Evolutionary conservation across 2,113 vertebrate genomes (phyloP).

Genomic region (Brevimyrus niger): DNA sequence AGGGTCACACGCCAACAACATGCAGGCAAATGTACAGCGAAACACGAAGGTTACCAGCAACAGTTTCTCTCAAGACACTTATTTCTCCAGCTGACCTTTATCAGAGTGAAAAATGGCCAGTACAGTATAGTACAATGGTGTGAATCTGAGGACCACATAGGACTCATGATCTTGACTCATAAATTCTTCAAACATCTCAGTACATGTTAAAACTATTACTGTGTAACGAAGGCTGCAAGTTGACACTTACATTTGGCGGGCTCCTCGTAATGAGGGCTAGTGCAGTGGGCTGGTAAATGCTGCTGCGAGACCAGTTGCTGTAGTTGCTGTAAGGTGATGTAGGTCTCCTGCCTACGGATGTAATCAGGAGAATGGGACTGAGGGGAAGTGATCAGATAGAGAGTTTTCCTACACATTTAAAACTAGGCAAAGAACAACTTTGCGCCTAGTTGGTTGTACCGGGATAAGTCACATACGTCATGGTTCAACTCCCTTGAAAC

Average conservation of each 20-base stretch:
- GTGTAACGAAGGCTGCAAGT: neutral
- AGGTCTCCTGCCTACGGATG: constrained; percentile 57
- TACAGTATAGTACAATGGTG: neutral
- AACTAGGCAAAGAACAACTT: neutral
- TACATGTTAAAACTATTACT: neutral
- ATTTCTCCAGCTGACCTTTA: neutral
- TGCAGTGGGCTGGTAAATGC: constrained; percentile 87
- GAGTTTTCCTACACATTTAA: neutral
- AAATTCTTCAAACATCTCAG: neutral
- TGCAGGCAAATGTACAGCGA: neutral
- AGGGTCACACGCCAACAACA: neutral
- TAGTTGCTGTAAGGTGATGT: constrained; percentile 73
- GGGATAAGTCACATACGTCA: neutral
- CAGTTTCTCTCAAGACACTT: neutral
- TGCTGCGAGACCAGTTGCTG: constrained; percentile 69
- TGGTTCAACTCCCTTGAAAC: neutral
- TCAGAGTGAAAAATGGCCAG: neutral
- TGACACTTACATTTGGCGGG: constrained; percentile 55
- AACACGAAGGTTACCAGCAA: neutral
- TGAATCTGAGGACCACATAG: neutral
- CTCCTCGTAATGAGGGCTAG: constrained; percentile 79
- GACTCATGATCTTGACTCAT: neutral
- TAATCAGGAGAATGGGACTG: constrained; percentile 7
- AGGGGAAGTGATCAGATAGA: neutral
- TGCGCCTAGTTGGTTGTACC: neutral